Base-by-base conservation (phyloP, 2,888 invertebrate genomes). In the Blera fallax region DNA sequence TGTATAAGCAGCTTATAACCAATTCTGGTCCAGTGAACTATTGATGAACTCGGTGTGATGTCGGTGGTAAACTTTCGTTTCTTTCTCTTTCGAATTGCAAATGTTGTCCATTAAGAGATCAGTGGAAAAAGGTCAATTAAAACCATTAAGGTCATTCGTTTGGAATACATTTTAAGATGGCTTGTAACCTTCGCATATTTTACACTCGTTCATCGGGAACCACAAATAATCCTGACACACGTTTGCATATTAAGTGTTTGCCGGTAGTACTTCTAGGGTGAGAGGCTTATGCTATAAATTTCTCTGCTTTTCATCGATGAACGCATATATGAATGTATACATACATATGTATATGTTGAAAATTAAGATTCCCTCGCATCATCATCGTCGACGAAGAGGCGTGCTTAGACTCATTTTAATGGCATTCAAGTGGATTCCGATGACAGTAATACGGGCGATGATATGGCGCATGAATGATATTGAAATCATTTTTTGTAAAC, bases 21-120 rank as follows among this genome's bases (percentile, higher is more conserved):
- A n/a, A 78, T 78, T 67, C 18, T 77, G 27, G 54, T 37, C 45
- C 54, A 76, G 32, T 74, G 74, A 50, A 58, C 60, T 54, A 34
- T 48, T 43, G 14, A 40, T 73, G 50, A 43, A 8, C 40, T 65
- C n/a, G n/a, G 11, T n/a, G n/a, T n/a, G n/a, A n/a, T n/a, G n/a
- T n/a, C n/a, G 32, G 18, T 24, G 14, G 27, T 43, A 37, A 64
- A 77, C 82, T 82, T 82, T 77, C 82, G 34, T 65, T 77, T 82
- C 70, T 52, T 24, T 65, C 43, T 54, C 48, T 72, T 27, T 69
- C 21, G n/a, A 58, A 40, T 74, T 67, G 50, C 58, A 60, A 80
- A 80, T 67, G 24, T 43, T 1, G n/a, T 21, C 29, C 40, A 24
- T 24, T 11, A 2, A 1, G 3, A 43, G 16, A 52, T 32, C 16